Base-by-base conservation (phyloP, 2,888 invertebrate genomes). In the Sepioteuthis lessoniana region DNA sequence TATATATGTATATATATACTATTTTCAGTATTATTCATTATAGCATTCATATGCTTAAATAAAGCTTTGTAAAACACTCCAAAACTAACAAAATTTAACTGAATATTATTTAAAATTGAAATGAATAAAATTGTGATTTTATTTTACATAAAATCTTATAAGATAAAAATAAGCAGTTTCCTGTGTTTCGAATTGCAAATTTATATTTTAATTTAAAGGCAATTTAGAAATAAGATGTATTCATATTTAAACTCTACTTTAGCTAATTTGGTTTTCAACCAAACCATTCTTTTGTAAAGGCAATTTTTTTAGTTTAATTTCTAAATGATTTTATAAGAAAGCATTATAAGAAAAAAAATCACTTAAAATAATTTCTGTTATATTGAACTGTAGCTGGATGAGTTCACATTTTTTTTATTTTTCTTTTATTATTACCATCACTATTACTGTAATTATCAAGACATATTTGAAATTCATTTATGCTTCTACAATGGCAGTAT, bases 21-120 rank as follows among this genome's bases (percentile, higher is more conserved):
- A 76, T 76, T n/a, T 8, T 76, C 35, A 76, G n/a, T 76, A n/a
- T 76, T 35, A 35, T 35, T 76, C 35, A 55, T 76, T 35, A 35
- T 76, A n/a, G 19, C 76, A 76, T n/a, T n/a, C n/a, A 76, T 76
- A n/a, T 76, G 76, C n/a, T 76, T n/a, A 35, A 76, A 76, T 76
- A 76, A 76, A 76, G n/a, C n/a, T 76, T 76, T 35, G n/a, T n/a
- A 76, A 76, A 76, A 76, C 76, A 76, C 76, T 76, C n/a, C n/a
- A 76, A 76, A n/a, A n/a, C n/a, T 76, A 76, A 76, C n/a, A 76
- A 76, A 25, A 5, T 55, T 55, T 55, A 55, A 55, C 55, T 25
- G 55, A 55, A 21, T 55, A 55, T 55, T 55, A 55, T 7, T 55
- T 55, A 25, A 55, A 2, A 55, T n/a, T n/a, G 76, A 76, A 76